Evolutionary conservation across 2,888 invertebrate genomes (phyloP).

Genomic region (Ectropis crepuscularia): DNA sequence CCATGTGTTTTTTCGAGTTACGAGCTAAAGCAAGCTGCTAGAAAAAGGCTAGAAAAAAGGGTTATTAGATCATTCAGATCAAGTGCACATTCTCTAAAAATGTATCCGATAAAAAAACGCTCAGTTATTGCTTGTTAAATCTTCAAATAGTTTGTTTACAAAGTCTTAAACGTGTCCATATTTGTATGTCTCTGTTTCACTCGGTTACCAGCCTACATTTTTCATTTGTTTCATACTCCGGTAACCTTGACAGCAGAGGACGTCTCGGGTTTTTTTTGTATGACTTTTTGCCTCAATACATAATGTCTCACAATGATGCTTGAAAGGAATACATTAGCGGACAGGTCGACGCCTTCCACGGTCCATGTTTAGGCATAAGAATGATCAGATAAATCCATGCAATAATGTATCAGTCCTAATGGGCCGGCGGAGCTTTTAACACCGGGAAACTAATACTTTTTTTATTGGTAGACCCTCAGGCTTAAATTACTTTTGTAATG

Average conservation of each 20-base stretch:
- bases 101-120: no score
- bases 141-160: no score
- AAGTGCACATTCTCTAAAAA: no score
- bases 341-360: slow-evolving; percentile 63
- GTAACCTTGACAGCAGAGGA: slow-evolving; percentile 44
- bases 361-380: slow-evolving; percentile 45
- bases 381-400: slow-evolving; percentile 51
- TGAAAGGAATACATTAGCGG: slow-evolving; percentile 76
- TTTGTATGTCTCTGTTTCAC: neutral
- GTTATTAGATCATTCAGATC: no score
- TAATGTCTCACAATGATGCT: slow-evolving; percentile 70
- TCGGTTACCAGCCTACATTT: slow-evolving; percentile 8
- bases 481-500: slow-evolving; percentile 35
- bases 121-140: no score
- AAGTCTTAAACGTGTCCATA: no score
- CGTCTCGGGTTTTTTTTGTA: slow-evolving; percentile 54
- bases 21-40: no score
- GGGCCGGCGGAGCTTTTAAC: slow-evolving; percentile 38
- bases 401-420: slow-evolving; percentile 46
- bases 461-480: slow-evolving; percentile 38
- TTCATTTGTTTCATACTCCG: slow-evolving; percentile 26
- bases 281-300: slow-evolving; percentile 72
- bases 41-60: no score
- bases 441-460: slow-evolving; percentile 40
- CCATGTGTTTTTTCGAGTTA: no score